A percentile compares a stretch with the other conserved stretches of the same genome.
phyloP scores from a whole-genome alignment of 2,797 vertebrate genomes.

The Morus bassanus region DNA sequence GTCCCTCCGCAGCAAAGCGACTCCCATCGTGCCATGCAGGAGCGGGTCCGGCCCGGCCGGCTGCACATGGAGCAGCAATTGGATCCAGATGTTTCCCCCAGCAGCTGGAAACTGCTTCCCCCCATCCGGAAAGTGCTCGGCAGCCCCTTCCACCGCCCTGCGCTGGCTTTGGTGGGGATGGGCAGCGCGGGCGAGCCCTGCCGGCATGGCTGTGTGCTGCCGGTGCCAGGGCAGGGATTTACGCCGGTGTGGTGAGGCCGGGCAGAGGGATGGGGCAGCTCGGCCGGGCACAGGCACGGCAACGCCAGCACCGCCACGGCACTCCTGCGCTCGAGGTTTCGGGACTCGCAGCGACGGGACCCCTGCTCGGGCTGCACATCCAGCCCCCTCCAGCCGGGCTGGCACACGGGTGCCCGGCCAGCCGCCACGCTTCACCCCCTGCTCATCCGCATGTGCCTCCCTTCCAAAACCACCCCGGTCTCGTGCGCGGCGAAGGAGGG shows the following conservation, averaged over 20 bases:
- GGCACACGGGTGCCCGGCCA: neutral
- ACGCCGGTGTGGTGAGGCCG: rapidly evolving
- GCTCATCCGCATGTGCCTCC: neutral
- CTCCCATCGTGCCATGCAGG: rapidly evolving
- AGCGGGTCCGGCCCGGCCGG: neutral
- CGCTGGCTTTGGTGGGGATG: rapidly evolving
- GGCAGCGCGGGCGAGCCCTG: neutral
- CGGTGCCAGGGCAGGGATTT: rapidly evolving
- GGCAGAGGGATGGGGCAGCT: neutral
- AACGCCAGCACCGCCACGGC: neutral
- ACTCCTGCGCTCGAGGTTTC: rapidly evolving
- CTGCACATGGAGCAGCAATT: neutral
- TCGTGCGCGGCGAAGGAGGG: rapidly evolving
- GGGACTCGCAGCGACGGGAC: neutral
- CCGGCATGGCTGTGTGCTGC: rapidly evolving
- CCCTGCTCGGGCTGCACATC: neutral
- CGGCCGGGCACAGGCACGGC: rapidly evolving
- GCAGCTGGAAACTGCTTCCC: neutral
- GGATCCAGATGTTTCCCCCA: slow-evolving; percentile 42
- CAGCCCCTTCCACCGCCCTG: neutral
- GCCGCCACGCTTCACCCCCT: neutral
- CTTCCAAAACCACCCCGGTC: rapidly evolving
- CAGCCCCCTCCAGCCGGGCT: neutral
- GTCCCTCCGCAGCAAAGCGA: neutral
- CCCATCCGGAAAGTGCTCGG: neutral